Percentiles rank a stretch among this genome's conserved stretches.
These are phyloP conservation scores for Phylloscopus collybita DNA, from an alignment of 2,797 vertebrate species.

Conservation along the genomic window DNA sequence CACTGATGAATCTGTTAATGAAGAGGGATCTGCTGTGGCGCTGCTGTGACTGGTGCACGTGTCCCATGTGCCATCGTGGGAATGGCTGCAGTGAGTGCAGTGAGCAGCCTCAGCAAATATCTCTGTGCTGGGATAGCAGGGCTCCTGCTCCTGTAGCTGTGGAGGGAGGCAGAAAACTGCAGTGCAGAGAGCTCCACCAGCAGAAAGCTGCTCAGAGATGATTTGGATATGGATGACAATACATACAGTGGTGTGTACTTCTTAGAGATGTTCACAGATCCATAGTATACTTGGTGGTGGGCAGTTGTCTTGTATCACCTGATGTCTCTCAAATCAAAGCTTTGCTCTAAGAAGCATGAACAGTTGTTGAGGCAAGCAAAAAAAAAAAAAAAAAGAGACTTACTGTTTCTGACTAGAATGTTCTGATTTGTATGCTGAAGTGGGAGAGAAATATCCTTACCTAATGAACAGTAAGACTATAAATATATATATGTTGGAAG, in stretches of 20 bases:
- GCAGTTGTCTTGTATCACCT: background rate
- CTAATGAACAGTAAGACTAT: background rate
- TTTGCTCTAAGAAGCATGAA: background rate
- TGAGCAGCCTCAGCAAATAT: background rate
- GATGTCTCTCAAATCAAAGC: background rate
- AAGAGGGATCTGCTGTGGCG: background rate
- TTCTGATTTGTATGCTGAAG: background rate
- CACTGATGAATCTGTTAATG: background rate
- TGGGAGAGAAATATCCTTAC: background rate
- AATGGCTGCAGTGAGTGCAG: background rate
- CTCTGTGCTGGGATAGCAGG: background rate
- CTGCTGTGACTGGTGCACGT: background rate
- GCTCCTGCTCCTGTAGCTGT: background rate
- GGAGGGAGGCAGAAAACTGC: background rate
- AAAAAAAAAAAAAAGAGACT: background rate
- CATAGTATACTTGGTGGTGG: background rate
- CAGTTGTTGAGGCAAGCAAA: background rate
- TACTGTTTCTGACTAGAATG: background rate
- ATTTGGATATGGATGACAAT: background rate
- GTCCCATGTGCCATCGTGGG: background rate
- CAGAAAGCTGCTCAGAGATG: background rate
- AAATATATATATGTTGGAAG: background rate
- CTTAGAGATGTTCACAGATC: background rate
- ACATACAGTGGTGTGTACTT: accelerated
- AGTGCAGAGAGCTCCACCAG: background rate